Conservation (phyloP, 2,888 invertebrate species). For the Agrochola macilenta region DNA sequence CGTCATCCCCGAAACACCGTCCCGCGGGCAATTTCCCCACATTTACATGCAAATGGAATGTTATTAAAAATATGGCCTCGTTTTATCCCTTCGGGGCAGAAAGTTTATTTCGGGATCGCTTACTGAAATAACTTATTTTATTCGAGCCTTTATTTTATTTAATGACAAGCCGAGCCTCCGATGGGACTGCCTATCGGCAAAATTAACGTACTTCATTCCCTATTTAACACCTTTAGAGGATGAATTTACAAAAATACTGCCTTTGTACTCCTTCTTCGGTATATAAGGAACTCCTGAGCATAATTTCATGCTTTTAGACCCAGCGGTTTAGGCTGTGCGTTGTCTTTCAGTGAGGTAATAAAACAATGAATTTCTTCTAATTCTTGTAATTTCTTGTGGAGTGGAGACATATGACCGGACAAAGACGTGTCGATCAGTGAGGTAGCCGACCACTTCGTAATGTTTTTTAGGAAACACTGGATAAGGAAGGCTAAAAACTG, state of each 20-base stretch:
- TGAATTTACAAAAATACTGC: background rate
- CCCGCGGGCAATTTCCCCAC: constrained; percentile 50
- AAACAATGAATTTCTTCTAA: too few species aligned
- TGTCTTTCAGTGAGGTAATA: background rate
- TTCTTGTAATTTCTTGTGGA: too few species aligned
- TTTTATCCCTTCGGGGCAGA: constrained; percentile 25
- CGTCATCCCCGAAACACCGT: constrained; percentile 32
- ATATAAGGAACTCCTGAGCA: background rate
- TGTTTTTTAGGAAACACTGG: too few species aligned
- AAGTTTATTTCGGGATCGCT: constrained; percentile 20
- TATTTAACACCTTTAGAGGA: background rate
- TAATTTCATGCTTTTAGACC: background rate
- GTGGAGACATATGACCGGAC: background rate
- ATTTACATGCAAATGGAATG: constrained; percentile 56
- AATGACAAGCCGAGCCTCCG: background rate
- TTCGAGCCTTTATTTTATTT: background rate
- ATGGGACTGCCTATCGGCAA: background rate
- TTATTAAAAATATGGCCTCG: constrained; percentile 46
- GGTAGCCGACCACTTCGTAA: background rate
- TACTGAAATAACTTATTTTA: constrained; percentile 30
- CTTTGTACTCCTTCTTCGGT: background rate
- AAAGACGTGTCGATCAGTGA: background rate
- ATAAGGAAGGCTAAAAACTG: background rate
- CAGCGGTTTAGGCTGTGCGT: background rate
- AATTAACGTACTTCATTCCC: background rate